Percentiles rank a stretch among this genome's conserved stretches.
Conservation (phyloP, 2,888 invertebrate species). For the Pristionchus fissidentatus region DNA sequence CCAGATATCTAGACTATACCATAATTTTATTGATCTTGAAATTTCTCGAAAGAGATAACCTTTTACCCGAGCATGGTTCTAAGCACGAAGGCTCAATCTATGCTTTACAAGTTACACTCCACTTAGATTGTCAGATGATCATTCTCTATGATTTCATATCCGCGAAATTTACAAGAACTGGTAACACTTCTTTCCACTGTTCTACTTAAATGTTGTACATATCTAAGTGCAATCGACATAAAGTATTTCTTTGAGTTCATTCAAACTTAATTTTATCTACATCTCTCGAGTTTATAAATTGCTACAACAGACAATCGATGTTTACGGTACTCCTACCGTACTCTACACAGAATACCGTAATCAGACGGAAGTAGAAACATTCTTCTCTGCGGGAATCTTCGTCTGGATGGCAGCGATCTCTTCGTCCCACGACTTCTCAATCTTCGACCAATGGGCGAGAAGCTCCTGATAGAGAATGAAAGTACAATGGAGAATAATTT, state of each 20-base stretch:
- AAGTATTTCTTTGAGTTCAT: background rate
- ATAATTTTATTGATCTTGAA: background rate
- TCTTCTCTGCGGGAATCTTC: conserved; percentile 64
- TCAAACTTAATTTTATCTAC: conserved; percentile 46
- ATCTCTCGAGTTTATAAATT: conserved; percentile 6
- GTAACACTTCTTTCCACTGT: conserved; percentile 20
- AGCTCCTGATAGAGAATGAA: conserved; percentile 69
- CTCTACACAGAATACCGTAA: background rate
- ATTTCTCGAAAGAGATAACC: conserved; percentile 26
- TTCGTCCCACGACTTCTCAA: conserved; percentile 75
- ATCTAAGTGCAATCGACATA: conserved; percentile 28
- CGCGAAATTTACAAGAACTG: conserved; percentile 3
- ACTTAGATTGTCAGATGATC: background rate
- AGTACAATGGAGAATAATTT: background rate
- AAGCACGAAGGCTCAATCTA: conserved; percentile 54
- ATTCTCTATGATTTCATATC: background rate
- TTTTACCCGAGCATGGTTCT: conserved; percentile 55
- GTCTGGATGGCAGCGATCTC: conserved; percentile 72
- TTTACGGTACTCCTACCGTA: background rate
- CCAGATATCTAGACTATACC: background rate
- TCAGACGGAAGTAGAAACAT: conserved; percentile 26
- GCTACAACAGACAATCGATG: conserved; percentile 34
- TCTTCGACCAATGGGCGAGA: conserved; percentile 74
- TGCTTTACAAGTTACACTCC: conserved; percentile 34
- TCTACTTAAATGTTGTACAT: conserved; percentile 39